Percentiles rank a stretch among this genome's conserved stretches.
Evolutionary conservation across 2,888 invertebrate genomes (phyloP).

Genomic region (Tenthredo mesomela): DNA sequence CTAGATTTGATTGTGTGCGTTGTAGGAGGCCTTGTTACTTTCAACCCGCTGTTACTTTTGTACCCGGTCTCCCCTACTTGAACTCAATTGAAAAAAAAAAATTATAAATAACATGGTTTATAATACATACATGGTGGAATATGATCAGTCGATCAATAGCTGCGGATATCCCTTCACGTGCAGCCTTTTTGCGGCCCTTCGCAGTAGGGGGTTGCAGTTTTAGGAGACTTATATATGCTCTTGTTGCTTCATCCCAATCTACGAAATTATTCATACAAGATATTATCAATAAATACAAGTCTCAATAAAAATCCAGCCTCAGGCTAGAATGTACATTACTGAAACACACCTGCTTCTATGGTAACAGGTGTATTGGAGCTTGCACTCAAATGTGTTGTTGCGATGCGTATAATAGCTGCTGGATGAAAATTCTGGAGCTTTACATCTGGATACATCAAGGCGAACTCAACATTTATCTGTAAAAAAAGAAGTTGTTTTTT

Average conservation of each 20-base stretch:
- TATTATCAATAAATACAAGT: slow-evolving; percentile 31
- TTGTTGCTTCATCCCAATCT: slow-evolving; percentile 38
- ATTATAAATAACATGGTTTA: slow-evolving; percentile 3
- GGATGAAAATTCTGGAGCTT: slow-evolving; percentile 41
- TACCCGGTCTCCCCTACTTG: no score
- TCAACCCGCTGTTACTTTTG: no score
- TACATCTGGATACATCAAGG: slow-evolving; percentile 38
- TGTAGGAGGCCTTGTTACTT: no score
- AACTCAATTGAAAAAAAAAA: no score
- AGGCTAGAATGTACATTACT: not conserved
- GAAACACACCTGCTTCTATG: slow-evolving; percentile 23
- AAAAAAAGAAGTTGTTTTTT: not conserved
- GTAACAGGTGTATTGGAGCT: not conserved
- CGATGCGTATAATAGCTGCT: slow-evolving; percentile 7
- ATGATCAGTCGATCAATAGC: slow-evolving; percentile 20
- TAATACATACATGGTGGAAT: slow-evolving; percentile 36
- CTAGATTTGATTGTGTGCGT: no score
- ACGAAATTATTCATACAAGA: not conserved
- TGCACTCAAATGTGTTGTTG: slow-evolving; percentile 24
- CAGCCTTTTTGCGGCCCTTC: slow-evolving; percentile 26
- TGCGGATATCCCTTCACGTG: slow-evolving; percentile 29
- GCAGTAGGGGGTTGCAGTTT: slow-evolving; percentile 34
- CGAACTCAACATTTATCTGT: slow-evolving; percentile 46
- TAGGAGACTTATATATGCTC: slow-evolving; percentile 9
- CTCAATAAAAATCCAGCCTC: not conserved